These are phyloP conservation scores for Aldrovandia affinis DNA, from an alignment of 2,797 vertebrate genomes.

Conservation along the genomic window DNA sequence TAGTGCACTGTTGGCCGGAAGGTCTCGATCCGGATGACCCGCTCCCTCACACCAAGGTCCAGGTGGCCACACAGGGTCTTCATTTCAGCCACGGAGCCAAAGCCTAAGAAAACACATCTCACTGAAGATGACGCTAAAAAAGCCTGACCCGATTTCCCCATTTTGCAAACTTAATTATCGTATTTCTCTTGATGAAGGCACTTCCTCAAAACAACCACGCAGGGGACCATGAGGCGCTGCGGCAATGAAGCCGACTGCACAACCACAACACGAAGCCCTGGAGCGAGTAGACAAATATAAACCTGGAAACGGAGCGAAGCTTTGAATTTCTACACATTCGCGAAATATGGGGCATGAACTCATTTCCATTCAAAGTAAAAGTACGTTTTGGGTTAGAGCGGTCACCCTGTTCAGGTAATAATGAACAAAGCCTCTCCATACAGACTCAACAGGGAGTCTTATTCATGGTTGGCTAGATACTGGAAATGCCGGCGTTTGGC, in stretches of 20 bases:
- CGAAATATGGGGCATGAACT: not conserved
- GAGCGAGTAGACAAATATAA: not conserved
- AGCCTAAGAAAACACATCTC: not conserved
- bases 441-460: not conserved
- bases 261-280: not conserved
- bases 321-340: not conserved
- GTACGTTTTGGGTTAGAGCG: not conserved
- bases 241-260: not conserved
- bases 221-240: not conserved
- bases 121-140: not conserved
- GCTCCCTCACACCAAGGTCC: not conserved
- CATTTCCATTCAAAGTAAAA: too few species aligned
- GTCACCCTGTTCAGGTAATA: not conserved
- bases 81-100: not conserved
- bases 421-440: not conserved
- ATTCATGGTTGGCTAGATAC: too few species aligned
- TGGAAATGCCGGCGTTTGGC: too few species aligned
- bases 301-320: not conserved
- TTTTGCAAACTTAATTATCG: too few species aligned
- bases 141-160: too few species aligned
- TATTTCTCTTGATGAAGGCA: not conserved
- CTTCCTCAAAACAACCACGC: not conserved
- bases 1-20: not conserved
- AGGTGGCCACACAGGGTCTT: not conserved
- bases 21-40: not conserved